phyloP scores from a whole-genome alignment of 2,113 vertebrate genomes.

The Callocephalon fimbriatum region DNA sequence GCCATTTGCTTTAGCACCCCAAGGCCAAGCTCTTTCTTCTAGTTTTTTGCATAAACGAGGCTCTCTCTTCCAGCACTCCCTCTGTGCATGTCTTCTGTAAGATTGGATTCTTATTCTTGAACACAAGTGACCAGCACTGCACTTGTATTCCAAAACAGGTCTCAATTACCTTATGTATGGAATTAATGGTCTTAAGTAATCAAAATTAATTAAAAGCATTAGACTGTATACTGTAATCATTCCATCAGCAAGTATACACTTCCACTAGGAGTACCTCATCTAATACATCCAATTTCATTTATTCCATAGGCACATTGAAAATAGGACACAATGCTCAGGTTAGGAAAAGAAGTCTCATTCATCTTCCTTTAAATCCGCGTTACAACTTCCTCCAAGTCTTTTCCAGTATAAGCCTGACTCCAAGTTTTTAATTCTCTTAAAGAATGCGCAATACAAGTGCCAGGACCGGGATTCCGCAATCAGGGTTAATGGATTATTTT shows the following conservation, averaged over 20 bases:
- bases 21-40: not conserved
- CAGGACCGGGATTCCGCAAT: not conserved
- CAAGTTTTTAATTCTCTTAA: not conserved
- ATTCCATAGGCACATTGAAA: not conserved
- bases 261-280: not conserved
- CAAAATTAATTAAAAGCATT: not conserved
- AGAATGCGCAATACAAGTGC: not conserved
- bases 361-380: not conserved
- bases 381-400: not conserved
- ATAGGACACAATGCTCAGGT: not conserved
- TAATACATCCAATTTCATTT: not conserved
- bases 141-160: not conserved
- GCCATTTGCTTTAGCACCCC: not conserved
- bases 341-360: not conserved
- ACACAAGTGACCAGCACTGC: fast-evolving
- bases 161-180: not conserved
- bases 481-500: not conserved
- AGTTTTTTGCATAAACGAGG: fast-evolving
- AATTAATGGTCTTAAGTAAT: not conserved
- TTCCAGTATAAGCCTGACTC: not conserved
- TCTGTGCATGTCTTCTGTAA: fast-evolving
- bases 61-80: not conserved
- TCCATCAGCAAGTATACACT: not conserved
- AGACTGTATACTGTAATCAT: not conserved
- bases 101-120: not conserved